A percentile compares a stretch with the other conserved stretches of the same genome.
phyloP scores from a whole-genome alignment of 2,888 invertebrate genomes.

The Anodontia alba region DNA sequence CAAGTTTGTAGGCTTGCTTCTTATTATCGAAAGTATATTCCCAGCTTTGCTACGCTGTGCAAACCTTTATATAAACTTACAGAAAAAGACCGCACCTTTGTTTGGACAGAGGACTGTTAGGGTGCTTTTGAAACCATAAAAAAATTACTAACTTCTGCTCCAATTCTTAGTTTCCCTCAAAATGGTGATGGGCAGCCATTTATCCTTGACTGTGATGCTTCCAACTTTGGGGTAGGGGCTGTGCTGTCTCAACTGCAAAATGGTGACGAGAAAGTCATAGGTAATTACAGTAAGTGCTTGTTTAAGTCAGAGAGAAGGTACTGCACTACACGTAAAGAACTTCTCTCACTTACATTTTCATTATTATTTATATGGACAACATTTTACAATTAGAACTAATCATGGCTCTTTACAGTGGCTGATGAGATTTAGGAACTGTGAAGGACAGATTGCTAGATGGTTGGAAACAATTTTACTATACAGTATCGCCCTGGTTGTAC shows the following conservation, averaged over 20 bases:
- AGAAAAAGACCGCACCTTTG: conserved; percentile 28
- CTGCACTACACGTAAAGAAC: conserved; percentile 42
- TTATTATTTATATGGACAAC: conserved; percentile 42
- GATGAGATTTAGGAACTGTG: no score
- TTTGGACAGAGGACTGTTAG: conserved; percentile 38
- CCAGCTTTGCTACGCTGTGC: conserved; percentile 54
- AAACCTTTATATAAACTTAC: conserved; percentile 49
- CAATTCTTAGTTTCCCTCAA: background rate
- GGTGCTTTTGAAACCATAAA: conserved; percentile 8
- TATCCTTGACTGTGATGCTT: conserved; percentile 36
- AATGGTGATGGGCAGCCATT: background rate
- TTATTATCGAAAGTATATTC: conserved; percentile 64
- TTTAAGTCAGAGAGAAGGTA: conserved; percentile 39
- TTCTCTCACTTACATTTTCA: conserved; percentile 50
- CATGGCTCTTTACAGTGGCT: conserved; percentile 50
- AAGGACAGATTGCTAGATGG: no score
- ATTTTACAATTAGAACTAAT: conserved; percentile 32
- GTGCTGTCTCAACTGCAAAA: conserved; percentile 43
- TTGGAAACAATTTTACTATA: no score
- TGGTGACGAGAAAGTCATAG: conserved; percentile 32
- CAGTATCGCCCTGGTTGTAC: no score
- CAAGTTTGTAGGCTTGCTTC: conserved; percentile 55
- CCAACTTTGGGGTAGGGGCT: conserved; percentile 23
- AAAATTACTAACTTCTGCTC: background rate
- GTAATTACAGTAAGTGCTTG: conserved; percentile 32